Conservation (phyloP, 2,113 vertebrate genomes). For the Tupaia tana region DNA sequence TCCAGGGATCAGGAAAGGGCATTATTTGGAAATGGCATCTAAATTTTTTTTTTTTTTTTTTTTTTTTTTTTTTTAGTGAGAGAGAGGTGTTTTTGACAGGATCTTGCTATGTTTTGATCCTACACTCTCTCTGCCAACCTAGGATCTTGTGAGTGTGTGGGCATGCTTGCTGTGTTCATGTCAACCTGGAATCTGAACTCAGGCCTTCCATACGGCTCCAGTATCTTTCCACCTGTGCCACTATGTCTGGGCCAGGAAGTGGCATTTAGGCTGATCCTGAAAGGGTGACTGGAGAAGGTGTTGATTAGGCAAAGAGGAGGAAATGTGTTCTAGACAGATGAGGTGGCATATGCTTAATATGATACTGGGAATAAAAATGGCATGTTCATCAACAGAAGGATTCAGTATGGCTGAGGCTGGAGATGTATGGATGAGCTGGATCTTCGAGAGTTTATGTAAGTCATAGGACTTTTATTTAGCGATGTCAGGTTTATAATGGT, state of each 20-base stretch:
- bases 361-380: background rate
- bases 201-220: no score
- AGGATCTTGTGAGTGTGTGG: no score
- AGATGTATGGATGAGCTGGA: background rate
- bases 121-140: no score
- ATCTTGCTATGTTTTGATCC: no score
- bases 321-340: background rate
- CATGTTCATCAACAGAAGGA: background rate
- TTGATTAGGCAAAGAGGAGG: background rate
- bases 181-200: no score
- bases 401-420: background rate
- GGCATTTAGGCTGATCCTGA: background rate
- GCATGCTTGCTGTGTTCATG: no score
- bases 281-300: background rate
- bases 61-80: no score
- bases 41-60: background rate
- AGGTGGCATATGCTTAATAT: background rate
- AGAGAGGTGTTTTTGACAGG: no score
- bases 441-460: background rate
- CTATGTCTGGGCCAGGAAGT: background rate
- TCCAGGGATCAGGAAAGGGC: background rate
- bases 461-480: background rate
- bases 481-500: background rate
- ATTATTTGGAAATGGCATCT: background rate
- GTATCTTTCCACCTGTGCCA: no score